phyloP scores from a whole-genome alignment of 1,140 invertebrate genomes.

The Adelges cooleyi region DNA sequence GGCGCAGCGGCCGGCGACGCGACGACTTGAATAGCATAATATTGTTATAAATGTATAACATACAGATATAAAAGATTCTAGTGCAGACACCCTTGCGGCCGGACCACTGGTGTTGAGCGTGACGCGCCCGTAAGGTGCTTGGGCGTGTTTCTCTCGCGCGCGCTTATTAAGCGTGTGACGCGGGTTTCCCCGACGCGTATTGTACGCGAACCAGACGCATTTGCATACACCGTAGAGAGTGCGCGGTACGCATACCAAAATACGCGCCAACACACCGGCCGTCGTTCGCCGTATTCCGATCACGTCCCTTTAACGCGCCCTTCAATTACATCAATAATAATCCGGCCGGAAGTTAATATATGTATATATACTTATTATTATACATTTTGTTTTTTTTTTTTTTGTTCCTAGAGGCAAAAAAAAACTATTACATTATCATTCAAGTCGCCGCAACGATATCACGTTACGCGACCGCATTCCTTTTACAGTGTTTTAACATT shows the following conservation, averaged over 20 bases:
- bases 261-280: no score
- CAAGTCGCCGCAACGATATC: slow-evolving; percentile 4
- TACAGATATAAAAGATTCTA: no score
- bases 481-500: not conserved
- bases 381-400: not conserved
- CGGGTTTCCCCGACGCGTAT: not conserved
- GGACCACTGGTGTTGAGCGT: no score
- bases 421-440: slow-evolving; percentile 16
- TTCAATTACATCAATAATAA: slow-evolving; percentile 22
- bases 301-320: slow-evolving; percentile 19
- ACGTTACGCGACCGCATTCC: slow-evolving; percentile 6
- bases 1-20: not conserved
- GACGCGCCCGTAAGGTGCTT: no score
- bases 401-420: not conserved
- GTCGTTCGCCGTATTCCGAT: slow-evolving; percentile 27
- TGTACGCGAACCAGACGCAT: not conserved
- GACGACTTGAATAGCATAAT: slow-evolving; percentile 16
- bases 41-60: no score
- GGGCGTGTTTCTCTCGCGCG: not conserved
- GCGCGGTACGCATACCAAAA: not conserved
- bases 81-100: no score
- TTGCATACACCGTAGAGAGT: not conserved
- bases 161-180: not conserved
- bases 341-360: slow-evolving; percentile 8
- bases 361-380: not conserved